Evolutionary conservation across 2,888 invertebrate genomes (phyloP).

Genomic region (Archips crataeganus): DNA sequence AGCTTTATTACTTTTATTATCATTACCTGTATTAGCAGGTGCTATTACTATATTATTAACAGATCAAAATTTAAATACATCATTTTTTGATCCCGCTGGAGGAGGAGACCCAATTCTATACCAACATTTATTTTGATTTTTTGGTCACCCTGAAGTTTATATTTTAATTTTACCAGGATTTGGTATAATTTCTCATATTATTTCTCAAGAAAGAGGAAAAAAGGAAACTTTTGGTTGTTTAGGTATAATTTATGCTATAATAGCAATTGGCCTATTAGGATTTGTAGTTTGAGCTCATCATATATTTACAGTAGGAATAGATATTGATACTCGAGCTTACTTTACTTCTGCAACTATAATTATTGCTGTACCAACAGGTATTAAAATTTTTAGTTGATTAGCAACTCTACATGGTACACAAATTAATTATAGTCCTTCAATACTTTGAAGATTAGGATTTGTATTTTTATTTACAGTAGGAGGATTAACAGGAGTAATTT

Average conservation of each 20-base stretch:
- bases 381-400: constrained; percentile 93
- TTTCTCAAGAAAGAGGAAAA: constrained; percentile 91
- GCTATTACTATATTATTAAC: constrained; percentile 93
- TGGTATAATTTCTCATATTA: constrained; percentile 93
- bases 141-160: constrained; percentile 95
- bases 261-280: constrained; percentile 92
- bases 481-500: constrained; percentile 88
- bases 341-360: constrained; percentile 94
- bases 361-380: constrained; percentile 94
- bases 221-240: constrained; percentile 90
- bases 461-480: constrained; percentile 92
- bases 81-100: constrained; percentile 92
- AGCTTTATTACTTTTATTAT: constrained; percentile 86
- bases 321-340: constrained; percentile 93
- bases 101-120: constrained; percentile 93
- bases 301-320: constrained; percentile 94
- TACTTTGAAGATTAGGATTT: constrained; percentile 90
- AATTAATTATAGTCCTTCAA: constrained; percentile 85
- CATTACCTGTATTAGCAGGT: constrained; percentile 91
- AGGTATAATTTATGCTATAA: constrained; percentile 94
- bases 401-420: constrained; percentile 89
- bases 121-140: constrained; percentile 95
- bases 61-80: constrained; percentile 92
- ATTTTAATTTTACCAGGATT: constrained; percentile 94
- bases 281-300: constrained; percentile 95